These are phyloP conservation scores for Octomys mimax DNA, from an alignment of 2,797 vertebrate species.

Conservation along the genomic window DNA sequence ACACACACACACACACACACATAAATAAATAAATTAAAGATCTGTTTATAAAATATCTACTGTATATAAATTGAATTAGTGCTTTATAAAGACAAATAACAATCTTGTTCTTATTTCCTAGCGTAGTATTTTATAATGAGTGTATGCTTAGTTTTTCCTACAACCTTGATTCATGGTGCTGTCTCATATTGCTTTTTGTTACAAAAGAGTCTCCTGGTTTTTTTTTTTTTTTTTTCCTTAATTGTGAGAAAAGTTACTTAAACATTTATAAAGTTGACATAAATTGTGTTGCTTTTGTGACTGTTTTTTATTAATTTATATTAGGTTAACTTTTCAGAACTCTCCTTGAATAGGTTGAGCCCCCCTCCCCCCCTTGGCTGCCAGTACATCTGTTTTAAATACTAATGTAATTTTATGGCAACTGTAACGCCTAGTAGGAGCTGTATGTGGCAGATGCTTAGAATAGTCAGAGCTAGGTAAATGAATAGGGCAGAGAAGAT, in stretches of 20 bases:
- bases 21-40: too few relatives aligned
- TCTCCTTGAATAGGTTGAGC: constrained; percentile 37
- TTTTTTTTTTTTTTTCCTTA: constrained; percentile 46
- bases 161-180: constrained; percentile 24
- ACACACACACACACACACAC: too few relatives aligned
- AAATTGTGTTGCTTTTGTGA: constrained; percentile 10
- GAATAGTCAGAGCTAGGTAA: constrained; percentile 42
- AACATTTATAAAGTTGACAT: background rate
- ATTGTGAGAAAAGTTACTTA: constrained; percentile 36
- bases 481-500: background rate
- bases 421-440: background rate
- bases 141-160: constrained; percentile 29
- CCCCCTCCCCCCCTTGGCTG: background rate
- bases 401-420: constrained; percentile 36
- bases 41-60: constrained; percentile 24
- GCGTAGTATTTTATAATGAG: constrained; percentile 56
- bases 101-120: constrained; percentile 17
- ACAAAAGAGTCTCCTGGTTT: constrained; percentile 22
- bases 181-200: constrained; percentile 46
- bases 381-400: constrained; percentile 60
- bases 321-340: constrained; percentile 48
- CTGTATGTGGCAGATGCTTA: constrained; percentile 21
- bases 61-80: constrained; percentile 21
- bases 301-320: background rate
- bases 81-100: constrained; percentile 55